Base-by-base conservation (phyloP, 2,888 invertebrate species). In the Lordiphosa fenestrarum region DNA sequence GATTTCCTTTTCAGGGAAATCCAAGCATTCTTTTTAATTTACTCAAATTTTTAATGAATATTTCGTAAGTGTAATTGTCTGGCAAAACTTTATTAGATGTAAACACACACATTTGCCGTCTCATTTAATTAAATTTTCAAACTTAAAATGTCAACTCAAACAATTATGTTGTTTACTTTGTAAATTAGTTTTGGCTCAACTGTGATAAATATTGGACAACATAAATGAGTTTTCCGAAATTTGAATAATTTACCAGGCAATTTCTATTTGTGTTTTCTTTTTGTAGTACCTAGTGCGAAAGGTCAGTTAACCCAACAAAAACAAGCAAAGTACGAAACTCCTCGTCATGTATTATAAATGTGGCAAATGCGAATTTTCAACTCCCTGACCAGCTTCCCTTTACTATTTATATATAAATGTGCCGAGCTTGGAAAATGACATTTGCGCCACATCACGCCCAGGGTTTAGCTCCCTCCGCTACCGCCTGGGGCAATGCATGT, bases 381-480 rank as follows among this genome's bases (percentile, higher is more conserved):
- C 67, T 59, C 53, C 48, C 63, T 36, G 56, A 6, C 44, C 54
- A 53, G 57, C 53, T 51, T 64, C 55, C 53, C 38, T 44, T 36
- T 52, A 61, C 48, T 53, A 67, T 59, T 60, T 30, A 30, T 30
- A 23, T 23, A 23, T 30, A 9, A 9, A 30, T 30, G 30, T 30
- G 30, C 30, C 13, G 41, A 57, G 69, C 71, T 77, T 71, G 55
- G 67, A 59, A 82, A 77, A 70, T 75, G 77, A 73, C 83, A 80
- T 78, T 78, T 80, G 73, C 58, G 81, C 65, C 73, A 67, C 68
- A 75, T 75, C 76, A 72, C 73, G 65, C 73, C 73, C 73, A 73
- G 52, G 69, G 72, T 63, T 69, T 55, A 44, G 44, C 25, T 13
- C 42, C 6, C 48, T 37, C 37, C 23, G 13, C 23, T 15, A 35